Conservation (phyloP, 2,113 vertebrate species). For the Myiozetetes cayanensis region DNA sequence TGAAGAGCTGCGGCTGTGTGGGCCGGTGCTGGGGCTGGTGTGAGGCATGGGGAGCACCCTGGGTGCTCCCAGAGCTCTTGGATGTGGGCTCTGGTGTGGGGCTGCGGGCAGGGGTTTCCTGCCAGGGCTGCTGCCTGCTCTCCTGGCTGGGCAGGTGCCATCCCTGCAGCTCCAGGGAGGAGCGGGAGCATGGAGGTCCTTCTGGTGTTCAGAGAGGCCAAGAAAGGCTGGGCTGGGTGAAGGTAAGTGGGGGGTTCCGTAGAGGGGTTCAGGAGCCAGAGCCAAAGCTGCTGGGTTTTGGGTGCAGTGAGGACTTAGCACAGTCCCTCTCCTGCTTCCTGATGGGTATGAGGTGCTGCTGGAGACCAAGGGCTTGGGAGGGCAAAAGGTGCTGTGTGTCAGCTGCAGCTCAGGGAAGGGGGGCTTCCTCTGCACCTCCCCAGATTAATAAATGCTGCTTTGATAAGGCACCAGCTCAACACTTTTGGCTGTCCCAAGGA, state of each 20-base stretch:
- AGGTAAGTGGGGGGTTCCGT: background rate
- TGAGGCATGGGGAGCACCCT: rapidly evolving
- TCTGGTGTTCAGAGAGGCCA: background rate
- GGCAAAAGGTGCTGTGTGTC: background rate
- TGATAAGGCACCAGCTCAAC: background rate
- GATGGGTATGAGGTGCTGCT: background rate
- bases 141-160: background rate
- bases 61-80: background rate
- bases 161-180: background rate
- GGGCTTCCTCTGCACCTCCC: background rate
- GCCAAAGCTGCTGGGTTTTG: background rate
- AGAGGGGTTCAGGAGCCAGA: background rate
- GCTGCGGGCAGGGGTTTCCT: background rate
- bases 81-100: background rate
- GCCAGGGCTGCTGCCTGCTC: background rate
- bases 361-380: background rate
- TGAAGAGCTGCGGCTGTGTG: rapidly evolving
- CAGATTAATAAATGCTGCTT: background rate
- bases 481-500: background rate
- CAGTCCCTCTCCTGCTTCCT: rapidly evolving
- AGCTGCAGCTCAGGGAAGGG: background rate
- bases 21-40: rapidly evolving
- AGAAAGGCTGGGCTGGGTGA: background rate
- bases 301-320: background rate
- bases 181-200: background rate